Evolutionary conservation across 2,888 invertebrate genomes (phyloP).

Genomic region (Nephrocerus scutellatus): DNA sequence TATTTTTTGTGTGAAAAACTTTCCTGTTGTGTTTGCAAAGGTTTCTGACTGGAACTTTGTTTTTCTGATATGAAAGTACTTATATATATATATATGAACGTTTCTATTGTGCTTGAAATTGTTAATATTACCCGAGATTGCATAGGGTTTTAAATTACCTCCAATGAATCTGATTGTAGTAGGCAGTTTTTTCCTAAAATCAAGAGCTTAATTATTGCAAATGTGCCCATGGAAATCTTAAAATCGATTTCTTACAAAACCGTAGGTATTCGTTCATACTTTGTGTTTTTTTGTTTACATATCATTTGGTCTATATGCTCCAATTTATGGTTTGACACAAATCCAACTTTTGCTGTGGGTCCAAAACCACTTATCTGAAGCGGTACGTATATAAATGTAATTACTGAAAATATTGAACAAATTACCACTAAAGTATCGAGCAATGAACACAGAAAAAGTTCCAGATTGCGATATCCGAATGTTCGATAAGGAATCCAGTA

Average conservation of each 20-base stretch:
- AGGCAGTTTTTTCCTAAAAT: too few relatives aligned
- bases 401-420: neutral
- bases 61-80: too few relatives aligned
- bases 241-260: slow-evolving; percentile 10
- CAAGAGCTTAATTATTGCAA: too few relatives aligned
- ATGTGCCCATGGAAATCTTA: neutral
- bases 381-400: neutral
- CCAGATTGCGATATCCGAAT: slow-evolving; percentile 31
- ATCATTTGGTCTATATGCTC: slow-evolving; percentile 36
- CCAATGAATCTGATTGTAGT: too few relatives aligned
- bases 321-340: slow-evolving; percentile 26
- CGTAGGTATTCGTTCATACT: slow-evolving; percentile 10
- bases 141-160: too few relatives aligned
- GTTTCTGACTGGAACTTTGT: neutral
- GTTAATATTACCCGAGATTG: too few relatives aligned
- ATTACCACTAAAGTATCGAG: slow-evolving; percentile 34
- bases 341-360: slow-evolving; percentile 27
- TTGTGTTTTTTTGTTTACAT: slow-evolving; percentile 30
- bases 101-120: too few relatives aligned
- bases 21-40: too few relatives aligned
- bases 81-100: too few relatives aligned
- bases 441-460: slow-evolving; percentile 34
- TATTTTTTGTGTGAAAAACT: too few relatives aligned
- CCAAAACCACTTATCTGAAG: slow-evolving; percentile 32
- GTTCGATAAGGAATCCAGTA: slow-evolving; percentile 26